phyloP scores from a whole-genome alignment of 2,888 invertebrate species.

The Scaptomyza cyrtandrae region DNA sequence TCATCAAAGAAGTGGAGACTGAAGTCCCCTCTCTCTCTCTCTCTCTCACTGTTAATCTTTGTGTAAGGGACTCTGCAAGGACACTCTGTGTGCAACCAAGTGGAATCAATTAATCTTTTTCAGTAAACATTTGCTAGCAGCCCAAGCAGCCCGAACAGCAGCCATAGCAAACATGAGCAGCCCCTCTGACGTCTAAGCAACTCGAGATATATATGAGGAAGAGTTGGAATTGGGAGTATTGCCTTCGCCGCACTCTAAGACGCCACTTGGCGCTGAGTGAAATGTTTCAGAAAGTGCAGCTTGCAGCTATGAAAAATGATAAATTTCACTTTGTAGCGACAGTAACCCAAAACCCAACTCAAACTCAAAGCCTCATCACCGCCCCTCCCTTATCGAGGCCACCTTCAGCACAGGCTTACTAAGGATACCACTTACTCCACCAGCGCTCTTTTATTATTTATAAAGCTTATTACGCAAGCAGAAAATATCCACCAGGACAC shows the following conservation, averaged over 20 bases:
- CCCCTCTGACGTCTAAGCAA: slow-evolving; percentile 66
- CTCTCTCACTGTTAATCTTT: not conserved
- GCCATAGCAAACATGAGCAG: slow-evolving; percentile 48
- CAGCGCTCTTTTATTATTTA: slow-evolving; percentile 74
- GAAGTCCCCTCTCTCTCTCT: slow-evolving; percentile 6
- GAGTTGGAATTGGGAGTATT: not conserved
- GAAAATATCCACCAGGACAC: slow-evolving; percentile 37
- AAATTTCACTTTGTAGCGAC: slow-evolving; percentile 74
- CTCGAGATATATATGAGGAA: slow-evolving; percentile 64
- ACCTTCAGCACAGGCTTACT: slow-evolving; percentile 9
- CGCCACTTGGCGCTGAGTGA: slow-evolving; percentile 68
- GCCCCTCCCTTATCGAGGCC: not conserved
- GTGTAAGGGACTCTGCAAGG: slow-evolving; percentile 46
- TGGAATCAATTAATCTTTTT: slow-evolving; percentile 80
- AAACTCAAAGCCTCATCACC: not conserved
- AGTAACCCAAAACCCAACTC: slow-evolving; percentile 40
- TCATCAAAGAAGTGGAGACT: slow-evolving; percentile 27
- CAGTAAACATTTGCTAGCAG: slow-evolving; percentile 76
- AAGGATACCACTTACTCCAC: slow-evolving; percentile 29
- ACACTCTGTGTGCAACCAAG: slow-evolving; percentile 77
- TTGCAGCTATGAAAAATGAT: slow-evolving; percentile 80
- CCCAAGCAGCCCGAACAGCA: slow-evolving; percentile 41
- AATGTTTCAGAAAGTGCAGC: slow-evolving; percentile 81
- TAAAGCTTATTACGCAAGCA: slow-evolving; percentile 79
- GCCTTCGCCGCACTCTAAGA: slow-evolving; percentile 2